Percentiles rank a stretch among this genome's conserved stretches.
Conservation (phyloP, 2,888 invertebrate species). For the Microplitis deprimator region DNA sequence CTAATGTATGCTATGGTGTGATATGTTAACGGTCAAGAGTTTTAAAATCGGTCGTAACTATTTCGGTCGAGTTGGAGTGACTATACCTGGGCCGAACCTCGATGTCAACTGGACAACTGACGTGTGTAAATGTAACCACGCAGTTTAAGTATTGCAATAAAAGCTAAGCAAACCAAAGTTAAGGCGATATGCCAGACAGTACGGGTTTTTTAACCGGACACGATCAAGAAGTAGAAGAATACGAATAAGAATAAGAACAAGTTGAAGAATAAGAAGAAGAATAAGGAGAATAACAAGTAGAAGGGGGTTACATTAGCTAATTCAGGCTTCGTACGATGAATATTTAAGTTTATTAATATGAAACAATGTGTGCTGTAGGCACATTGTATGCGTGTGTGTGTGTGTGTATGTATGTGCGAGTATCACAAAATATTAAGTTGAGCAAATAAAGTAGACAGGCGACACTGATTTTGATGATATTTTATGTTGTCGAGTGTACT, state of each 20-base stretch:
- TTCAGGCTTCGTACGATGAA: background rate
- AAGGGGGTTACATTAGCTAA: background rate
- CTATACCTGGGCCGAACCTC: background rate
- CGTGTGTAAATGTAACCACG: background rate
- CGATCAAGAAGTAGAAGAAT: background rate
- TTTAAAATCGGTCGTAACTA: background rate
- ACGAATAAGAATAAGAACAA: background rate
- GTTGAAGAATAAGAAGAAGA: background rate
- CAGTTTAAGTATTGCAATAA: background rate
- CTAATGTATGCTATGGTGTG: background rate
- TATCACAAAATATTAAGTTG: slow-evolving; percentile 13
- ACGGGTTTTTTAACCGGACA: slow-evolving; percentile 1
- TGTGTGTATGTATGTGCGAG: background rate
- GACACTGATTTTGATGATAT: slow-evolving; percentile 2
- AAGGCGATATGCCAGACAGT: background rate
- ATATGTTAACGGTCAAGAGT: background rate
- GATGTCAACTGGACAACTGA: background rate
- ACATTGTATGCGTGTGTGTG: background rate
- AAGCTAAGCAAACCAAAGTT: background rate
- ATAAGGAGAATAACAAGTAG: background rate
- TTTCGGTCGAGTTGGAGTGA: background rate
- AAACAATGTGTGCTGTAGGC: background rate
- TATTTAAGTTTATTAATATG: background rate
- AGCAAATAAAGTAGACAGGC: slow-evolving; percentile 13
- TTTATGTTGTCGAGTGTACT: slow-evolving; percentile 3